Base-by-base conservation (phyloP, 2,888 invertebrate species). In the Spodoptera exigua region DNA sequence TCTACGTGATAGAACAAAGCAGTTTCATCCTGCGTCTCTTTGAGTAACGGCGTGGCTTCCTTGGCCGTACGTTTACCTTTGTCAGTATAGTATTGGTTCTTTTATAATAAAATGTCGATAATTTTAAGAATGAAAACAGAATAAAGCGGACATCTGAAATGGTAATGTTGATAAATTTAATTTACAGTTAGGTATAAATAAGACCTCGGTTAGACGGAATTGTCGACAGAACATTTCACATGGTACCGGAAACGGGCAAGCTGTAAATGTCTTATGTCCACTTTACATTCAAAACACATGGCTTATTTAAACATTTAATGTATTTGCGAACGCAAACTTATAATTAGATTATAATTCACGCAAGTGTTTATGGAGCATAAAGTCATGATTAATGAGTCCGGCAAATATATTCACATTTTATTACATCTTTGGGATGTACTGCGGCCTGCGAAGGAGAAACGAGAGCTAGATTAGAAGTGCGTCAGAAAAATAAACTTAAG, bases 31-130 rank as follows among this genome's bases (percentile, higher is more conserved):
- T 75, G 70, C 63, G 75, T 62, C 69, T 66, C 70, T 71, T 69
- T 59, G 73, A 90, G 85, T 90, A 90, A 89, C 85, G 81, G 70
- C 74, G 71, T 78, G 66, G 57, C 86, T 92, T 92, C 92, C 92
- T 91, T 87, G 87, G 87, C 86, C 89, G 91, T 88, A 70, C 92
- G 75, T 91, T 93, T 89, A 92, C 89, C 92, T 91, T 60, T 77
- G 69, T 76, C 64, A 66, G 40, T 60, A 74, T 78, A 65, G 66
- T 76, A 72, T 75, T 78, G 76, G 75, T 79, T 62, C 69, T 61
- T 47, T 61, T 10, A 51, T 45, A 18, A 34, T 60, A 35, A 43
- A 41, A 21, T 43, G 48, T 36, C 1, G 7, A 27, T 46, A 48
- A 55, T 34, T 41, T 61, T 35, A 17, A n/a, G 32, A 13, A 46